Conservation (phyloP, 2,797 vertebrate species). For the Echeneis naucrates region DNA sequence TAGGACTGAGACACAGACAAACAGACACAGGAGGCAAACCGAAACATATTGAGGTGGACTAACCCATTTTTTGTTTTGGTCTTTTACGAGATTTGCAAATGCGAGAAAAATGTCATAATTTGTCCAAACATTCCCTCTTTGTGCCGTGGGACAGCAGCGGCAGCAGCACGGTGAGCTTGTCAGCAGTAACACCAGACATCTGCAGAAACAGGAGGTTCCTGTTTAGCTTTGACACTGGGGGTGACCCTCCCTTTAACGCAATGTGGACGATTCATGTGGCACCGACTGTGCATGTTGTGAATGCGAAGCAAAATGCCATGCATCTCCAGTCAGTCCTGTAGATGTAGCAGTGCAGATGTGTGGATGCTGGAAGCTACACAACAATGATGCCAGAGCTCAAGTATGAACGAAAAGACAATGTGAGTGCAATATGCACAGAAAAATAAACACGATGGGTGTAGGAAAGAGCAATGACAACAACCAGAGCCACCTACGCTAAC, state of each 20-base stretch:
- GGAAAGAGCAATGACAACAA: constrained; percentile 64
- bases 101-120: background rate
- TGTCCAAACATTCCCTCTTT: background rate
- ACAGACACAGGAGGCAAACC: background rate
- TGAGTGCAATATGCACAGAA: constrained; percentile 64
- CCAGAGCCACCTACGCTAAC: constrained; percentile 34
- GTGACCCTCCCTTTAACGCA: constrained; percentile 77
- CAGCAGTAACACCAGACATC: background rate
- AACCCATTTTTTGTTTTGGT: constrained; percentile 23
- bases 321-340: constrained; percentile 69
- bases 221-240: background rate
- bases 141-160: background rate
- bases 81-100: constrained; percentile 23
- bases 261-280: constrained; percentile 26
- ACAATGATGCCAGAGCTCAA: constrained; percentile 54
- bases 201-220: background rate
- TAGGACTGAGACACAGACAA: background rate
- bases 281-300: constrained; percentile 59
- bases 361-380: constrained; percentile 52
- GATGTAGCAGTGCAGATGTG: constrained; percentile 58
- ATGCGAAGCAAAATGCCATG: constrained; percentile 77
- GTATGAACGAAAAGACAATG: constrained; percentile 57
- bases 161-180: background rate
- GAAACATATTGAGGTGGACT: background rate
- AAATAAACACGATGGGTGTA: constrained; percentile 66